A percentile compares a stretch with the other conserved stretches of the same genome.
Conservation (phyloP, 1,140 invertebrate species). For the Phthorimaea operculella region DNA sequence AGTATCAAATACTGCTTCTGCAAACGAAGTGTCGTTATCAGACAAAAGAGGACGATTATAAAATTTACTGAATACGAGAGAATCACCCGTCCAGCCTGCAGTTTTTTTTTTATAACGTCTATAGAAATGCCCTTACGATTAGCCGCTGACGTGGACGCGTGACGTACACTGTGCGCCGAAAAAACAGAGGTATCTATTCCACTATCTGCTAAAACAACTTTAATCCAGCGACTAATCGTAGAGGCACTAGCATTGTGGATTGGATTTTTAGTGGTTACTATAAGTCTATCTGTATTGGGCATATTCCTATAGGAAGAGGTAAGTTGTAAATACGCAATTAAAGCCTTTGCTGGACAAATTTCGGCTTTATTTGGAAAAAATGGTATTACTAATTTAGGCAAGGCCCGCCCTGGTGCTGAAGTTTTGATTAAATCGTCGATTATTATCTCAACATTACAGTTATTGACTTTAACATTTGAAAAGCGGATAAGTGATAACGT, state of each 20-base stretch:
- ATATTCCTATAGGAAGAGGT: constrained; percentile 3
- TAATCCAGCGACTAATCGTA: constrained; percentile 24
- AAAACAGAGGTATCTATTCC: constrained; percentile 24
- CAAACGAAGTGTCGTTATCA: background rate
- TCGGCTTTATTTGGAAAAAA: background rate
- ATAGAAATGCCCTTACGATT: constrained; percentile 13
- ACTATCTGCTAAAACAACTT: constrained; percentile 10
- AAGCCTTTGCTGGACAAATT: constrained; percentile 11
- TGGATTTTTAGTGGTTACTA: constrained; percentile 10
- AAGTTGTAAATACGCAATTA: constrained; percentile 4
- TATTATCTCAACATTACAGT: background rate
- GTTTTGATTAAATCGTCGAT: constrained; percentile 13
- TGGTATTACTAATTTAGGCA: constrained; percentile 6
- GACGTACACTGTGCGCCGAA: constrained; percentile 17
- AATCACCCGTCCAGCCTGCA: constrained; percentile 22
- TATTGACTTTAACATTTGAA: background rate
- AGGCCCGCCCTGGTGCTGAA: background rate
- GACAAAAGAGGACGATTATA: constrained; percentile 17
- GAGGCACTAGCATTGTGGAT: constrained; percentile 9
- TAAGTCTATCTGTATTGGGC: constrained; percentile 4
- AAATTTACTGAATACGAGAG: constrained; percentile 18
- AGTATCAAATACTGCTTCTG: constrained; percentile 7
- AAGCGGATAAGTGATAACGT: constrained; percentile 7
- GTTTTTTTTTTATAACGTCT: constrained; percentile 15
- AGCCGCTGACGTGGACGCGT: constrained; percentile 23